Percentiles rank a stretch among this genome's conserved stretches.
Evolutionary conservation across 2,888 invertebrate genomes (phyloP).

Genomic region (Archaeoteleia sp.): DNA sequence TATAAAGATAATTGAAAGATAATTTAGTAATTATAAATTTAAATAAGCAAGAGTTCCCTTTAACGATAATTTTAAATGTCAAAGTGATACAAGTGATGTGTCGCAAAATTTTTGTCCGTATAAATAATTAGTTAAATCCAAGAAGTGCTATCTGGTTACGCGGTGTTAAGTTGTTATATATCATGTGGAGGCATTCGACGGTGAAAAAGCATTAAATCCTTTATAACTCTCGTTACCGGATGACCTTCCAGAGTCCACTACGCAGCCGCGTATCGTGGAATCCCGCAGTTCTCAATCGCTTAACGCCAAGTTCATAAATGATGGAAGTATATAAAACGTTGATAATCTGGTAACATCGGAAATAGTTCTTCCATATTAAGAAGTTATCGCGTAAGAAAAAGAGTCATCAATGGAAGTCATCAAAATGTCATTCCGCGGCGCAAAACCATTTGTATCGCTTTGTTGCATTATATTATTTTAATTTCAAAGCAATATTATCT

Average conservation of each 20-base stretch:
- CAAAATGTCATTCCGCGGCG: conserved; percentile 1
- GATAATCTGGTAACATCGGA: conserved; percentile 1
- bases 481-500: too few relatives aligned
- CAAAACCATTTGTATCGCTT: background rate
- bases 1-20: conserved; percentile 22
- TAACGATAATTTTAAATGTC: conserved; percentile 26
- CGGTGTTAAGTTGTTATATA: conserved; percentile 62
- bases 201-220: conserved; percentile 64
- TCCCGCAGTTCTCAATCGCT: conserved; percentile 6
- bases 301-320: conserved; percentile 1
- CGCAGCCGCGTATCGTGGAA: conserved; percentile 5
- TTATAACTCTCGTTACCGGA: conserved; percentile 58
- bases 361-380: conserved; percentile 10
- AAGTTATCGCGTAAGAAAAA: conserved; percentile 3
- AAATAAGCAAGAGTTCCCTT: conserved; percentile 27
- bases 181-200: conserved; percentile 57
- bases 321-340: conserved; percentile 8
- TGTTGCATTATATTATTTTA: too few relatives aligned
- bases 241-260: conserved; percentile 14
- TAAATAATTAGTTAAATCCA: conserved; percentile 19
- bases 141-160: conserved; percentile 49
- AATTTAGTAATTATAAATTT: conserved; percentile 6
- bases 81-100: conserved; percentile 34
- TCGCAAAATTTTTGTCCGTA: conserved; percentile 37
- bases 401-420: conserved; percentile 6